phyloP scores from a whole-genome alignment of 2,888 invertebrate genomes.

The Neocrepidodera transversa region DNA sequence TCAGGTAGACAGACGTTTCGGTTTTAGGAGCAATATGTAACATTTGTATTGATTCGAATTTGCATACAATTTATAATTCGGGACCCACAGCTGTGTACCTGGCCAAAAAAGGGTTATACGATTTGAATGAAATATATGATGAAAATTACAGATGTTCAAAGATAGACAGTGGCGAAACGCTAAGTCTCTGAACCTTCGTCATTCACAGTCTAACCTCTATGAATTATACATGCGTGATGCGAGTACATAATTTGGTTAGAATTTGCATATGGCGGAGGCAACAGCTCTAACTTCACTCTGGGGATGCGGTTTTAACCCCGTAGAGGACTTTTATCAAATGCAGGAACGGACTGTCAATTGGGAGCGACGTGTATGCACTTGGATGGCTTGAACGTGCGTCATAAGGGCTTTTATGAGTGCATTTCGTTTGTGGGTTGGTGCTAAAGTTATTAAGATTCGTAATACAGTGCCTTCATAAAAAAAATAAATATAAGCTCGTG shows the following conservation, averaged over 20 bases:
- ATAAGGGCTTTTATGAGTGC: constrained; percentile 16
- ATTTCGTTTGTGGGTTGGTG: background rate
- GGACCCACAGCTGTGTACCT: constrained; percentile 43
- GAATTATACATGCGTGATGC: constrained; percentile 59
- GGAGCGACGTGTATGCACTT: constrained; percentile 22
- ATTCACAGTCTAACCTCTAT: constrained; percentile 26
- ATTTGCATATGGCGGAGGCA: constrained; percentile 60
- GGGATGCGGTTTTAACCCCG: constrained; percentile 39
- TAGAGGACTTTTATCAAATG: constrained; percentile 27
- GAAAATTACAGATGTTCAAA: constrained; percentile 49
- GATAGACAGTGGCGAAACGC: constrained; percentile 37
- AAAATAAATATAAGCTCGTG: too few relatives aligned
- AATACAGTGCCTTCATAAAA: too few relatives aligned
- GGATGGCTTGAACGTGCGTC: constrained; percentile 19
- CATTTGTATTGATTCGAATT: constrained; percentile 51
- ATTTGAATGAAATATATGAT: constrained; percentile 38
- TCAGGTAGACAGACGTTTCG: constrained; percentile 44
- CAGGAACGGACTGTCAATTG: constrained; percentile 38
- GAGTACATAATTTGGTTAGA: constrained; percentile 60
- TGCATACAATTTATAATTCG: constrained; percentile 48
- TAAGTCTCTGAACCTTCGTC: background rate
- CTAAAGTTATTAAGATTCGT: too few relatives aligned
- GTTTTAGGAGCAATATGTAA: constrained; percentile 50
- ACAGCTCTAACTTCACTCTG: constrained; percentile 38
- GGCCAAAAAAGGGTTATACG: constrained; percentile 40